Evolutionary conservation across 1,140 invertebrate genomes (phyloP), one percentile per base, ranked within the genome.

Genomic region (Zaprionus davidi): DNA sequence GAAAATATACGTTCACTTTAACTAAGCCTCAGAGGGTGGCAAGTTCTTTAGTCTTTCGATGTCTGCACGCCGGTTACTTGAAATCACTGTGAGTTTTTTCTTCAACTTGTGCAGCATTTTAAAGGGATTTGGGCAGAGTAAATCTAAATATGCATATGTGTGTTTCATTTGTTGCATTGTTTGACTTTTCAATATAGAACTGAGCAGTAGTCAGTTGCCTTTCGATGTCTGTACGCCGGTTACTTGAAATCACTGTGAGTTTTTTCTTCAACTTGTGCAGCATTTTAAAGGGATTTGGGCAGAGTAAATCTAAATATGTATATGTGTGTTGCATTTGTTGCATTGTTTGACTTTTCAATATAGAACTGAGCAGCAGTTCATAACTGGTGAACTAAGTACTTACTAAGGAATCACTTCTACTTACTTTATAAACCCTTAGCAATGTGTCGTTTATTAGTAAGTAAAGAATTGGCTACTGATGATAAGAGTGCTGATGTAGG

Each of bases 1-100:
- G 46, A 22, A 49, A 49, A 49, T 49, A 22, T 49, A 20, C 17
- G 9, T 20, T 9, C 11, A 51, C 20, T 22, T 12, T 24, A 24
- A 22, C 20, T 24, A 51, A 51, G 46, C 11, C 7, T 12, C 46
- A 41, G 38, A 1, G 13, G 12, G 4, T 41, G 13, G 38, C 38
- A 51, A 22, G 5, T 22, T 51, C 17, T 24, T 20, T 24, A 20
- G 20, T 20, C 20, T 51, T 24, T 20, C 20, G n/a, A 46, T 46
- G 41, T 51, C 46, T 51, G 46, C 1, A 22, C 46, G 9, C 46
- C 46, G 46, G 46, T 51, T 51, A 51, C 46, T 24, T 24, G n/a
- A 13, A 24, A 11, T 51, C 20, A 5, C 3, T 13, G 46, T 9
- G 22, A 51, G 12, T 51, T 51, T 24, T 51, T 51, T 11, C 12